Conservation (phyloP, 2,888 invertebrate genomes). For the Andrena bucephala region DNA sequence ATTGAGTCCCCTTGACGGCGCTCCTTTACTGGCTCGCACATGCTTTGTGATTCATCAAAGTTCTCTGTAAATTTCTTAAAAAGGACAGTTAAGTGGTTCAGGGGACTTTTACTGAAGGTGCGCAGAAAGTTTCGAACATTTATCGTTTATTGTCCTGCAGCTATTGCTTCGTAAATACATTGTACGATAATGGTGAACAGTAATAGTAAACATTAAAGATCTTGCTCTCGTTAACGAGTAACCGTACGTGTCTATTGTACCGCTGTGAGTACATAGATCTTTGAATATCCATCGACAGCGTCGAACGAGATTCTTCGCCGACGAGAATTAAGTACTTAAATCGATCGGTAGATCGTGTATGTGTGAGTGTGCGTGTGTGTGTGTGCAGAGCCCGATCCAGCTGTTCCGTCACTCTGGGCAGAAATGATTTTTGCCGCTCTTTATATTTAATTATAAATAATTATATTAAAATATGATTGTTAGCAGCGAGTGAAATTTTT, state of each 20-base stretch:
- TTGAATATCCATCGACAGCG: slow-evolving; percentile 21
- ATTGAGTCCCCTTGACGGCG: too few relatives aligned
- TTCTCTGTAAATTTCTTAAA: background rate
- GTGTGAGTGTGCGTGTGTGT: too few relatives aligned
- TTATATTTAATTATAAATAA: too few relatives aligned
- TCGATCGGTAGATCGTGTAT: slow-evolving; percentile 5
- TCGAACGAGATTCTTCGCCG: slow-evolving; percentile 35
- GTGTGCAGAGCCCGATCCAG: too few relatives aligned
- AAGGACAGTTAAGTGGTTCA: background rate
- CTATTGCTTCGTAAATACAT: slow-evolving; percentile 68
- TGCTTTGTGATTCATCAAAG: background rate
- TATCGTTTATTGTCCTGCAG: slow-evolving; percentile 74
- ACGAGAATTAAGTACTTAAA: slow-evolving; percentile 42
- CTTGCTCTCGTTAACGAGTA: slow-evolving; percentile 25
- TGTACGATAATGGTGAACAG: slow-evolving; percentile 52
- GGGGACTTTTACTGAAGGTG: background rate
- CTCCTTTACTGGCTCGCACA: too few relatives aligned
- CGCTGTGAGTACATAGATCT: slow-evolving; percentile 25
- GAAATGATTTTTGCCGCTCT: too few relatives aligned
- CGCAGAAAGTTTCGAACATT: slow-evolving; percentile 34
- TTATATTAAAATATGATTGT: too few relatives aligned
- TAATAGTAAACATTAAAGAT: slow-evolving; percentile 30
- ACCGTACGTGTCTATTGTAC: background rate
- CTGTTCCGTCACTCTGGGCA: too few relatives aligned
- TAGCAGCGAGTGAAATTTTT: too few relatives aligned